Conservation (phyloP, 2,113 vertebrate species). For the Halichoerus grypus region DNA sequence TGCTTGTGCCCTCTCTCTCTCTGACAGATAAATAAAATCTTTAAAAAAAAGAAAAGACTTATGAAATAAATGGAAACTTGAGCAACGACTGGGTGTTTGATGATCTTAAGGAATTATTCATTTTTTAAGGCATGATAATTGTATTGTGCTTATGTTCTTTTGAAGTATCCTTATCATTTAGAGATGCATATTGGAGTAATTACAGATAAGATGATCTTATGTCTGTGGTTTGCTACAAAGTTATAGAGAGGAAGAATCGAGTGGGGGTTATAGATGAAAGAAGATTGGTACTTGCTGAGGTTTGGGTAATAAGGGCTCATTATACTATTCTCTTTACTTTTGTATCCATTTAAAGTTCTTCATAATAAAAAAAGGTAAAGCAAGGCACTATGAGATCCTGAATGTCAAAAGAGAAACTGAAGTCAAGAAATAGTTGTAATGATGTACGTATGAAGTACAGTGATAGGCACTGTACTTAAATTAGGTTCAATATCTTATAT, state of each 20-base stretch:
- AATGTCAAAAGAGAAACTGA: background rate
- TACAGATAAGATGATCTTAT: background rate
- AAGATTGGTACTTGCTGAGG: background rate
- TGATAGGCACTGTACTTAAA: background rate
- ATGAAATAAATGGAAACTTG: conserved; percentile 31
- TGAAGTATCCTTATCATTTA: background rate
- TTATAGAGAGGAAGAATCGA: conserved; percentile 1
- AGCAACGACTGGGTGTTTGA: background rate
- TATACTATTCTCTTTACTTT: background rate
- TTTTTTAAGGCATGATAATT: background rate
- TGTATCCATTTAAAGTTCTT: background rate
- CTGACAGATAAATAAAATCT: too few relatives aligned
- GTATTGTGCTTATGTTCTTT: background rate
- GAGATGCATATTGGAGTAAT: background rate
- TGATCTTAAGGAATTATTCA: conserved; percentile 24
- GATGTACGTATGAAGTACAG: background rate
- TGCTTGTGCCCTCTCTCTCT: too few relatives aligned
- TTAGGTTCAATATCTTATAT: background rate
- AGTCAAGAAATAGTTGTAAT: background rate
- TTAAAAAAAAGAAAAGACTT: background rate
- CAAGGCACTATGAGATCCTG: background rate
- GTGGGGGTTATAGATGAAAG: background rate
- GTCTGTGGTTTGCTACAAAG: conserved; percentile 27
- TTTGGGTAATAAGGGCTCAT: background rate
- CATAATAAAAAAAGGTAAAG: background rate